Base-by-base conservation (phyloP, 2,888 invertebrate genomes). In the Stictocephala bisonia region DNA sequence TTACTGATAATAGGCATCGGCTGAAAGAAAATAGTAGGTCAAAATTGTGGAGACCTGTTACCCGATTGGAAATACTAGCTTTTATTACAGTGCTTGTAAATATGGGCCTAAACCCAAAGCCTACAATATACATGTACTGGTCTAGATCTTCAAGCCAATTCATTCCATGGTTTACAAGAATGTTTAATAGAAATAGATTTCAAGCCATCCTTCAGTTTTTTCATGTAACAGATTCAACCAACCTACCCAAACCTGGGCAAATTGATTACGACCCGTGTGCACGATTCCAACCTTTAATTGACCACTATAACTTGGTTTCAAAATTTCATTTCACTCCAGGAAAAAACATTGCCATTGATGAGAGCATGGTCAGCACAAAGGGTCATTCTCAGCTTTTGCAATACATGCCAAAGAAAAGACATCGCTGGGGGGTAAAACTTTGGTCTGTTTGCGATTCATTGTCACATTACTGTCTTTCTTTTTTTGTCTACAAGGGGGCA, bases 341-440 rank as follows among this genome's bases (percentile, higher is more conserved):
- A 4, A 2, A 70, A 20, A 35, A 56, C 9, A 0, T 70, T 2
- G 20, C 70, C 2, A 41, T 70, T 22, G 70, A 70, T 26, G 69
- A 69, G 26, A 60, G 31, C n/a, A 71, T 71, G n/a, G 50, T 71
- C 11, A 31, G 31, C 26, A 53, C 53, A 13, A 72, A 72, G 41
- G 18, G 35, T 3, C 72, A 72, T 40, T 29, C 31, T 9, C 66
- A 50, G 18, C 50, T 66, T 13, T 4, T n/a, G 13, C 66, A 72
- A 29, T 72, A 72, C 13, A 20, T 66, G 35, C 72, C 72, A 26
- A 72, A 72, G 41, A 72, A 72, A 20, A 15, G 24, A 20, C 72
- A 66, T 20, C 58, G 72, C 20, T 72, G 64, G 64, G 66, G 72
- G 4, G 40, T 72, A 15, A 72, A 72, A 41, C 51, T 72, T 2